Conservation (phyloP, 2,797 vertebrate genomes). For the Hozukius guyotensis region DNA sequence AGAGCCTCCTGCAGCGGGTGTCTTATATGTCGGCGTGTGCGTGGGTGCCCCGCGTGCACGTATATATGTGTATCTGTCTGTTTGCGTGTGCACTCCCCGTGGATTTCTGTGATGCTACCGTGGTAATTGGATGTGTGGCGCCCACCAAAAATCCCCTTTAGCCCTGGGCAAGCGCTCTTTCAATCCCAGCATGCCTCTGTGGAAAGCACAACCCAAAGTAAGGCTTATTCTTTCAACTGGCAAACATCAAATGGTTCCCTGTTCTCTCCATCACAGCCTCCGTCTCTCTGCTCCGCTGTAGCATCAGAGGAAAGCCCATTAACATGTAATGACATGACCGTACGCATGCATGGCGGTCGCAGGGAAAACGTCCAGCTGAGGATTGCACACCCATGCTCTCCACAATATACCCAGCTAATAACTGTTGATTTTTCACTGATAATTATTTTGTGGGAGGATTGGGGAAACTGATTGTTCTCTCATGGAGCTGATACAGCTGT, state of each 20-base stretch:
- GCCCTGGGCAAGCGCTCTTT: slow-evolving; percentile 79
- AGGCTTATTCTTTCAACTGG: slow-evolving; percentile 82
- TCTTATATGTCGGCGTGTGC: slow-evolving; percentile 40
- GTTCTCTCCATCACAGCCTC: slow-evolving; percentile 69
- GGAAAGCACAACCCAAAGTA: slow-evolving; percentile 79
- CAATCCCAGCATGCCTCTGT: slow-evolving; percentile 79
- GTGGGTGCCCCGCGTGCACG: not conserved
- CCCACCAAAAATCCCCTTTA: slow-evolving; percentile 82
- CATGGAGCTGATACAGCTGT: slow-evolving; percentile 13
- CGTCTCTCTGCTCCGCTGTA: slow-evolving; percentile 40
- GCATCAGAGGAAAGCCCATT: slow-evolving; percentile 71
- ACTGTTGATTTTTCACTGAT: slow-evolving; percentile 12
- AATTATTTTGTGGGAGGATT: slow-evolving; percentile 1
- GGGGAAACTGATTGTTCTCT: slow-evolving; percentile 21
- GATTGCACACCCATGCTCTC: not conserved
- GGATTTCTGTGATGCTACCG: slow-evolving; percentile 73
- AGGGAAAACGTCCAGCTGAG: slow-evolving; percentile 12
- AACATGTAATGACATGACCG: slow-evolving; percentile 68
- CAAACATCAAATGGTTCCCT: slow-evolving; percentile 81
- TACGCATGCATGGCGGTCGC: slow-evolving; percentile 27
- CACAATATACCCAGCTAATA: slow-evolving; percentile 4
- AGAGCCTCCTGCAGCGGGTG: slow-evolving; percentile 59
- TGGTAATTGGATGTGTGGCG: slow-evolving; percentile 83
- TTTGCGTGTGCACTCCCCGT: slow-evolving; percentile 36
- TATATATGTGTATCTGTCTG: slow-evolving; percentile 30